Evolutionary conservation across 2,113 vertebrate genomes (phyloP).

Genomic region (Paedocypris sp.): DNA sequence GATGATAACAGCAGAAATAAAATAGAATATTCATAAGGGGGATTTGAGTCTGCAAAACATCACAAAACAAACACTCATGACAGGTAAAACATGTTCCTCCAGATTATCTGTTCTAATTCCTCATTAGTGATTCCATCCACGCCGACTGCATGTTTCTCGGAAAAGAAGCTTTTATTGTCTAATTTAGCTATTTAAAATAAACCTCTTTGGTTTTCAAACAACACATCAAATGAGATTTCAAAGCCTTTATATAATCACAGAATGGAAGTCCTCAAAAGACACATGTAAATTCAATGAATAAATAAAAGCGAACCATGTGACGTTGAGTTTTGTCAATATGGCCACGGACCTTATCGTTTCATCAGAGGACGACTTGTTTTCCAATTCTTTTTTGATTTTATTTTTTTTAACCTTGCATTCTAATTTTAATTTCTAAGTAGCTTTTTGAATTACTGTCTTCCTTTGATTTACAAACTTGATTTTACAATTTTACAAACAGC

Average conservation of each 20-base stretch:
- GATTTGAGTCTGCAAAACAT: not conserved
- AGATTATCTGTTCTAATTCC: not conserved
- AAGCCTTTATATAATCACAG: not conserved
- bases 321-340: too few relatives aligned
- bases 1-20: not conserved
- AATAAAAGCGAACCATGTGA: too few relatives aligned
- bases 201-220: not conserved
- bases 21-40: not conserved
- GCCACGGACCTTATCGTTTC: too few relatives aligned
- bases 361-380: too few relatives aligned
- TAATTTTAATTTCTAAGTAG: too few relatives aligned
- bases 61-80: not conserved
- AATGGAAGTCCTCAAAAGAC: not conserved
- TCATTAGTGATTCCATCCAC: not conserved
- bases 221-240: constrained; percentile 1
- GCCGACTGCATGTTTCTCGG: not conserved
- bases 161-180: not conserved
- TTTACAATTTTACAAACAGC: too few relatives aligned
- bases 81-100: not conserved
- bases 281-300: too few relatives aligned
- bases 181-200: not conserved
- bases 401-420: too few relatives aligned
- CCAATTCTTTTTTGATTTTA: too few relatives aligned
- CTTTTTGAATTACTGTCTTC: too few relatives aligned
- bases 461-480: too few relatives aligned